Conservation (phyloP, 2,888 invertebrate species). For the Polia nebulosa region DNA sequence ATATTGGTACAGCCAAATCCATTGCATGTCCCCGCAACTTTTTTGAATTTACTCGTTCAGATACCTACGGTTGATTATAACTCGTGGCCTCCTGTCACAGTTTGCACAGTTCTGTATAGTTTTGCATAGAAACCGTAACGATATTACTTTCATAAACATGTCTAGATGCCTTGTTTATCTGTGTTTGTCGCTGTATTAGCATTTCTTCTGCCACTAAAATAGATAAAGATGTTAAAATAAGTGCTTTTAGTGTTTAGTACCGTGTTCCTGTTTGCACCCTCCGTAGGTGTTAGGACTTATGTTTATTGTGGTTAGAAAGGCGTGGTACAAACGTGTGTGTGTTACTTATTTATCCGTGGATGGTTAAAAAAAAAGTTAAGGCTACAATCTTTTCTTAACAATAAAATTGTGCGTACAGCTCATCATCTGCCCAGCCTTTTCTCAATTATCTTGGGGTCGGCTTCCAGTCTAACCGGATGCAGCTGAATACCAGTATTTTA, state of each 20-base stretch:
- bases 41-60: constrained; percentile 32
- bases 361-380: neutral
- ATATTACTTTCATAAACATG: constrained; percentile 55
- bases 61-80: constrained; percentile 49
- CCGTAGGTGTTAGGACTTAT: constrained; percentile 21
- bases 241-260: constrained; percentile 34
- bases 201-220: constrained; percentile 55
- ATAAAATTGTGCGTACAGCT: neutral
- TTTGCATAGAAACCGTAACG: constrained; percentile 46
- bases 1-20: constrained; percentile 42
- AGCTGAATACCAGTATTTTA: no score
- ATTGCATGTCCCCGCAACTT: constrained; percentile 43
- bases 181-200: constrained; percentile 49
- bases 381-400: neutral
- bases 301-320: neutral
- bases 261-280: constrained; percentile 40
- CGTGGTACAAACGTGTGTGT: neutral
- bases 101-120: constrained; percentile 29
- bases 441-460: no score
- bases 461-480: no score
- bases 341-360: neutral
- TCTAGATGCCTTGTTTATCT: constrained; percentile 49
- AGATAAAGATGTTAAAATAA: constrained; percentile 62
- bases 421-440: no score
- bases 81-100: constrained; percentile 17